Conservation (phyloP, 2,888 invertebrate species). For the Mesoligia furuncula region DNA sequence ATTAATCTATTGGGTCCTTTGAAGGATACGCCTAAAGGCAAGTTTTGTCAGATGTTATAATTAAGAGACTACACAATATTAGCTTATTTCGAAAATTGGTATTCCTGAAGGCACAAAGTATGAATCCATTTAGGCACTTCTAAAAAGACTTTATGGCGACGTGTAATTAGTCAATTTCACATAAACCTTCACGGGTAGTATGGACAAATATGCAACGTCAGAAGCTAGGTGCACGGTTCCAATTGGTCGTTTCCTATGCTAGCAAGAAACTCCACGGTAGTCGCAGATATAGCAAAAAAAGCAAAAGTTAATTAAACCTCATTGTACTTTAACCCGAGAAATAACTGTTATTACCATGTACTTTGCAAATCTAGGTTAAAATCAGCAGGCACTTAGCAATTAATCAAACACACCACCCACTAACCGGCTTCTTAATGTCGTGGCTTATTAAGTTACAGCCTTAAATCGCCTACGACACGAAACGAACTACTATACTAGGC, state of each 20-base stretch:
- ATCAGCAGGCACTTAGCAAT: conserved; percentile 54
- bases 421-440: conserved; percentile 33
- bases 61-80: neutral
- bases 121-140: neutral
- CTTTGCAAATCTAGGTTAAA: conserved; percentile 54
- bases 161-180: neutral
- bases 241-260: too few relatives aligned
- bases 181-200: too few relatives aligned
- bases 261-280: neutral
- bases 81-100: neutral
- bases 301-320: conserved; percentile 25
- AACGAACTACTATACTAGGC: too few relatives aligned
- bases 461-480: conserved; percentile 3
- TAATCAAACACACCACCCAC: conserved; percentile 56
- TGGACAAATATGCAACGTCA: too few relatives aligned
- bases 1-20: neutral
- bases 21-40: neutral
- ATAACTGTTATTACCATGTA: conserved; percentile 43
- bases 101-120: neutral
- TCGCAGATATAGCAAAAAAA: neutral
- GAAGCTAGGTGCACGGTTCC: too few relatives aligned
- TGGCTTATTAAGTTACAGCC: conserved; percentile 24
- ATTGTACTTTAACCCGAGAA: conserved; percentile 20
- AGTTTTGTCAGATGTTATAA: neutral
- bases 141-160: neutral